phyloP scores from a whole-genome alignment of 1,140 invertebrate genomes.

The Drosophila chauvacae region DNA sequence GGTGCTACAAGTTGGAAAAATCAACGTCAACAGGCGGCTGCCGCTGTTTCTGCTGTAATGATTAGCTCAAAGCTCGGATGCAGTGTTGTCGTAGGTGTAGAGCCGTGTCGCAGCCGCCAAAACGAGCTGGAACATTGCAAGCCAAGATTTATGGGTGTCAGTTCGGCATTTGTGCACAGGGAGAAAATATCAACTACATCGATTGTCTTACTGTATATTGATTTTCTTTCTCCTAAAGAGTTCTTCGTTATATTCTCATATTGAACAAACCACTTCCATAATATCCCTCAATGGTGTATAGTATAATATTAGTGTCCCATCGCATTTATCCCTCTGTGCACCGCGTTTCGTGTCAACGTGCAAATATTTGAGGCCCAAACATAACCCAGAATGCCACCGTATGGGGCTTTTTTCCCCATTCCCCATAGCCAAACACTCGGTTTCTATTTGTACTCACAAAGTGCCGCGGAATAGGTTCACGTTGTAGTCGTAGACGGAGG shows the following conservation, averaged over 20 bases:
- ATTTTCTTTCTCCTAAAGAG: not conserved
- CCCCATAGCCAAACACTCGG: conserved; percentile 9
- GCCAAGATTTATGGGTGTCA: conserved; percentile 35
- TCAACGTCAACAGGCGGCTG: conserved; percentile 40
- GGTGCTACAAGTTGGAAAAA: conserved; percentile 41
- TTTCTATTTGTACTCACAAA: conserved; percentile 86
- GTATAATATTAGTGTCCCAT: no score
- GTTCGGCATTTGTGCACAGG: conserved; percentile 11
- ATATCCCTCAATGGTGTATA: no score
- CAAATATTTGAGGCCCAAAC: conserved; percentile 61
- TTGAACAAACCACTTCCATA: no score
- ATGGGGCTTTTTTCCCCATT: conserved; percentile 27
- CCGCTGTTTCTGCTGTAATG: conserved; percentile 54
- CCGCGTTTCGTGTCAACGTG: conserved; percentile 41
- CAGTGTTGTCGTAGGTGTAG: conserved; percentile 63
- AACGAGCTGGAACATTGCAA: conserved; percentile 30
- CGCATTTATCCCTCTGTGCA: conserved; percentile 7
- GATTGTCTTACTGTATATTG: not conserved
- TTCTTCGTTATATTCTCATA: no score
- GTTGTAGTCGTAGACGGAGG: conserved; percentile 92
- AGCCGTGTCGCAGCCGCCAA: conserved; percentile 53
- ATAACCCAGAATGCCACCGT: conserved; percentile 56
- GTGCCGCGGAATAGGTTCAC: conserved; percentile 90
- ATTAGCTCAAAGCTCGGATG: conserved; percentile 61
- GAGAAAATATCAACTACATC: conserved; percentile 1